phyloP scores from a whole-genome alignment of 2,888 invertebrate genomes.

The Erebia aethiops region DNA sequence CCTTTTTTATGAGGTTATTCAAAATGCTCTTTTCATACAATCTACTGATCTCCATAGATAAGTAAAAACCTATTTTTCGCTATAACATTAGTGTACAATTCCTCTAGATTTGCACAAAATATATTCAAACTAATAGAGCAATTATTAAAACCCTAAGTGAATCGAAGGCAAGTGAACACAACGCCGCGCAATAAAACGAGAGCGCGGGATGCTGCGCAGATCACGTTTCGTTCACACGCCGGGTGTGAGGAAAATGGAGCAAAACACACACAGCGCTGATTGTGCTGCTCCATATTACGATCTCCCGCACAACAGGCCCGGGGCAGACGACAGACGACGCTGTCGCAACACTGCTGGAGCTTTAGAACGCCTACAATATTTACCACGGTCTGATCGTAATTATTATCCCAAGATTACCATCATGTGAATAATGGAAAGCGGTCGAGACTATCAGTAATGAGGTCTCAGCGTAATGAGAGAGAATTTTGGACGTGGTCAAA shows the following conservation, averaged over 20 bases:
- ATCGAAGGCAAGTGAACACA: background rate
- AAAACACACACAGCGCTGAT: conserved; percentile 47
- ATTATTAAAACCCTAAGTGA: conserved; percentile 10
- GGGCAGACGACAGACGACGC: background rate
- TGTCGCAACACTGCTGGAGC: background rate
- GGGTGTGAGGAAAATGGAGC: conserved; percentile 76
- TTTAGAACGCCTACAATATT: background rate
- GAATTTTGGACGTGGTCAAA: too few relatives aligned
- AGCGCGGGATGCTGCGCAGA: conserved; percentile 41
- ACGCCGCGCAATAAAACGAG: conserved; percentile 16
- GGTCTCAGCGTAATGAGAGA: too few relatives aligned
- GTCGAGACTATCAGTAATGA: too few relatives aligned
- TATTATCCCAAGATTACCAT: too few relatives aligned
- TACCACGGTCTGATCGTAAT: background rate
- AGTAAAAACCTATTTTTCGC: background rate
- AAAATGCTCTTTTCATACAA: too few relatives aligned
- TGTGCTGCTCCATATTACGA: conserved; percentile 60
- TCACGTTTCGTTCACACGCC: conserved; percentile 71
- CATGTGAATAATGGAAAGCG: too few relatives aligned
- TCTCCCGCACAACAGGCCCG: conserved; percentile 35
- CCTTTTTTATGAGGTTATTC: too few relatives aligned
- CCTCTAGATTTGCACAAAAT: background rate
- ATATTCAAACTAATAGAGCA: background rate
- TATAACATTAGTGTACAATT: background rate
- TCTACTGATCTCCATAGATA: too few relatives aligned